Base-by-base conservation (phyloP, 2,797 vertebrate species). In the Bufotes viridis region DNA sequence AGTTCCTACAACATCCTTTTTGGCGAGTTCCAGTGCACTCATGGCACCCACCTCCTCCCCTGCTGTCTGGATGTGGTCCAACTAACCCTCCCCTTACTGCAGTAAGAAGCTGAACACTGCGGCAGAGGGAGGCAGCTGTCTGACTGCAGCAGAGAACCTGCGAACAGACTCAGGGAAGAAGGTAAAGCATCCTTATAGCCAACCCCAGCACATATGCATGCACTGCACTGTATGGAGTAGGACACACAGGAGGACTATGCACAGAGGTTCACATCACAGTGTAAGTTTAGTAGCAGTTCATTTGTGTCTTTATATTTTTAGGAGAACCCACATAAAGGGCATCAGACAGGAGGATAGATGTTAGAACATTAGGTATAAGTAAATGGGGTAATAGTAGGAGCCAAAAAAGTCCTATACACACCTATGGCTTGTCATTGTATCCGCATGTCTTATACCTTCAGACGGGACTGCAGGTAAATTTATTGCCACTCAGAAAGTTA, bases 141-240 rank as follows among this genome's bases (percentile, higher is more conserved):
- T 85, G 67, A 79, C 49, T 81, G 24, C 83, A 76, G 83, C 83
- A 82, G 78, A 74, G 26, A 70, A 60, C 49, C 57, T 51, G 80
- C 29, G 83, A 84, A 67, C 82, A 89, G 57, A 79, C 78, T 85
- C 83, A 85, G 78, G 67, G 87, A 89, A 24, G 58, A 89, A 89
- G 87, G 87, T 89, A 89, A 89, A 63, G 78, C 67, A 88, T 42
- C 29, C 69, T 79, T 82, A 42, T 60, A 85, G 34, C 53, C 70
- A 13, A 42, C 60, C 61, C 34, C 17, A 57, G 42, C n/a, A 26
- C 22, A 80, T 67, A 29, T 75, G 70, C 42, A 82, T 53, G 78
- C 58, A 63, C 58, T 17, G 7, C 57, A 15, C 20, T 76, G 26
- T 29, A 84, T 75, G 26, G 17, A 7, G 24, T 49, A 63, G 49